These are phyloP conservation scores for Solenopsis invicta DNA, from an alignment of 1,140 invertebrate species.

Conservation along the genomic window DNA sequence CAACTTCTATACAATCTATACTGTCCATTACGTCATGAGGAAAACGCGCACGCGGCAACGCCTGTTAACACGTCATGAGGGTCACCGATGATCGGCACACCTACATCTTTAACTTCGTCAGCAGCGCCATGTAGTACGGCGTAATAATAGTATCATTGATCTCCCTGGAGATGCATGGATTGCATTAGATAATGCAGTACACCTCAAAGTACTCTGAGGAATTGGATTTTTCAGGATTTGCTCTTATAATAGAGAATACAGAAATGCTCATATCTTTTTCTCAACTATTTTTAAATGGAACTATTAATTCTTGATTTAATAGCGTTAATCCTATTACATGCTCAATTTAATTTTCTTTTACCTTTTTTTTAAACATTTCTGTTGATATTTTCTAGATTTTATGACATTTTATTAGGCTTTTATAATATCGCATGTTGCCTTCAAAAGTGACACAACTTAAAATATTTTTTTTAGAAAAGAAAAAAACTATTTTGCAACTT, in stretches of 20 bases:
- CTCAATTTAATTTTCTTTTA: not conserved
- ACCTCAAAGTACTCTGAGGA: not conserved
- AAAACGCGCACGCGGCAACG: conserved; percentile 51
- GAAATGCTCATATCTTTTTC: not conserved
- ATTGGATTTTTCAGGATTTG: not conserved
- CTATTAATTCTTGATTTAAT: not conserved
- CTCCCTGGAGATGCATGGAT: not conserved
- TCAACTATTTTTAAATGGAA: not conserved
- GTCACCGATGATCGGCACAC: conserved; percentile 44
- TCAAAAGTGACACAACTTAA: too few species aligned
- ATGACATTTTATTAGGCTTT: not conserved
- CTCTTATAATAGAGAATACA: not conserved
- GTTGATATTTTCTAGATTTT: not conserved
- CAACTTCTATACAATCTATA: conserved; percentile 36
- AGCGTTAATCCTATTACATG: not conserved
- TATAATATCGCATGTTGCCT: too few species aligned
- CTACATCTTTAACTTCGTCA: conserved; percentile 29
- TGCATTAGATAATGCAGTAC: not conserved
- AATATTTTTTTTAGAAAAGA: too few species aligned
- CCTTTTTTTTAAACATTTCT: not conserved
- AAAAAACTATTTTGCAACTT: too few species aligned
- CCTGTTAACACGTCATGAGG: conserved; percentile 50
- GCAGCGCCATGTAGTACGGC: not conserved
- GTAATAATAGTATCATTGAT: conserved; percentile 56
- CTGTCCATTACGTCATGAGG: conserved; percentile 38